A percentile compares a stretch with the other conserved stretches of the same genome.
Evolutionary conservation across 2,797 vertebrate species (phyloP).

Genomic region (Scolopax bukidnonensis): DNA sequence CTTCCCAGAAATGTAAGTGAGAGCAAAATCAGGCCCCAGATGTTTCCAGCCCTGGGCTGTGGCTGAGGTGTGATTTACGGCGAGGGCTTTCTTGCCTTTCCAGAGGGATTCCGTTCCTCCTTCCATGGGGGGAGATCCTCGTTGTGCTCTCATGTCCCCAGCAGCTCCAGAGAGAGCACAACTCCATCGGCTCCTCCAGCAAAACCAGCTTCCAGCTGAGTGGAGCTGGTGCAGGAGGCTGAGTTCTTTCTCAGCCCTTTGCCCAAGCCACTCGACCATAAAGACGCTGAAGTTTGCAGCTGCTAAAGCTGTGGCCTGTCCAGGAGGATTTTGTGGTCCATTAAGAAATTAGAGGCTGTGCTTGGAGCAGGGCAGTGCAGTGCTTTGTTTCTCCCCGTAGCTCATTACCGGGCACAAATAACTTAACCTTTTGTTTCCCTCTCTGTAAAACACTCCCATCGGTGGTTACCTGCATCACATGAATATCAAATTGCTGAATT

Average conservation of each 20-base stretch:
- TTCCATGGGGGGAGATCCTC: background rate
- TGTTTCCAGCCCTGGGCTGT: background rate
- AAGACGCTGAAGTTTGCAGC: background rate
- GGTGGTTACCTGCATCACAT: background rate
- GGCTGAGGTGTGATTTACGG: background rate
- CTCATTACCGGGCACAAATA: background rate
- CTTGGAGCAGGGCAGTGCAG: background rate
- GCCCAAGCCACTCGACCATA: background rate
- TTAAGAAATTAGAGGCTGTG: slow-evolving; percentile 14
- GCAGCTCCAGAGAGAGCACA: background rate
- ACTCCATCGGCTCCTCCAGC: background rate
- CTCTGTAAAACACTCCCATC: background rate
- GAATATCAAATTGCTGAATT: background rate
- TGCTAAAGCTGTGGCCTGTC: background rate
- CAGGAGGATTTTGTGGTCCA: slow-evolving; percentile 6
- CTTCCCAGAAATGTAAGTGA: background rate
- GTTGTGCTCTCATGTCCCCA: background rate
- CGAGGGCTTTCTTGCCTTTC: background rate
- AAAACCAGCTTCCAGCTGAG: background rate
- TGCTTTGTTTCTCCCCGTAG: background rate
- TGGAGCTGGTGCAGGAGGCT: background rate
- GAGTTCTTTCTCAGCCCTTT: background rate
- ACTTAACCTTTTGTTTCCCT: background rate
- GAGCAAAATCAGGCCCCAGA: background rate
- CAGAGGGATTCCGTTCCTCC: background rate